Evolutionary conservation across 2,888 invertebrate species (phyloP).

Genomic region (Lymantria dispar): DNA sequence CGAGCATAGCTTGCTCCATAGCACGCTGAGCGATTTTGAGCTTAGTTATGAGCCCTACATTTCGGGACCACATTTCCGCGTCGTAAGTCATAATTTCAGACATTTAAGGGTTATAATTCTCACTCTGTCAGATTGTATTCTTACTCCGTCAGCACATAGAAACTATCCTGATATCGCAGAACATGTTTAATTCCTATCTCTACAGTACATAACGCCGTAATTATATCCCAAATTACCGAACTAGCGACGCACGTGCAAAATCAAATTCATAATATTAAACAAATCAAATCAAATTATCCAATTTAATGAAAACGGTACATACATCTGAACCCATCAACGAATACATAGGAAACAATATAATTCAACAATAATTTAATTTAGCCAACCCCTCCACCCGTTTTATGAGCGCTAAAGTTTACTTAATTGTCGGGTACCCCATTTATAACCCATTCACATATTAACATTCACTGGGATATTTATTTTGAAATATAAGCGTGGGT

Average conservation of each 20-base stretch:
- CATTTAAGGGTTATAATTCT: too few relatives aligned
- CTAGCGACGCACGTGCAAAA: not conserved
- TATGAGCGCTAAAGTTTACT: slow-evolving; percentile 34
- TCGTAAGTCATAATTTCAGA: too few relatives aligned
- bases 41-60: too few relatives aligned
- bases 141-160: too few relatives aligned
- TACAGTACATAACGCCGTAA: too few relatives aligned
- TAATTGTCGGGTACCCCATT: slow-evolving; percentile 25
- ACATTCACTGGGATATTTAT: slow-evolving; percentile 7
- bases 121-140: too few relatives aligned
- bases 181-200: too few relatives aligned
- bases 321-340: slow-evolving; percentile 7
- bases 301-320: not conserved
- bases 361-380: slow-evolving; percentile 43
- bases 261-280: not conserved
- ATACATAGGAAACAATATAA: slow-evolving; percentile 27
- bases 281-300: not conserved
- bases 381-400: slow-evolving; percentile 34
- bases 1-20: too few relatives aligned
- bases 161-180: too few relatives aligned
- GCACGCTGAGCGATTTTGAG: too few relatives aligned
- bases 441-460: not conserved
- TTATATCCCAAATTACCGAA: too few relatives aligned
- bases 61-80: too few relatives aligned
- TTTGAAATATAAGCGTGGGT: not conserved